Base-by-base conservation (phyloP, 2,888 invertebrate genomes). In the Lycia hirtaria region DNA sequence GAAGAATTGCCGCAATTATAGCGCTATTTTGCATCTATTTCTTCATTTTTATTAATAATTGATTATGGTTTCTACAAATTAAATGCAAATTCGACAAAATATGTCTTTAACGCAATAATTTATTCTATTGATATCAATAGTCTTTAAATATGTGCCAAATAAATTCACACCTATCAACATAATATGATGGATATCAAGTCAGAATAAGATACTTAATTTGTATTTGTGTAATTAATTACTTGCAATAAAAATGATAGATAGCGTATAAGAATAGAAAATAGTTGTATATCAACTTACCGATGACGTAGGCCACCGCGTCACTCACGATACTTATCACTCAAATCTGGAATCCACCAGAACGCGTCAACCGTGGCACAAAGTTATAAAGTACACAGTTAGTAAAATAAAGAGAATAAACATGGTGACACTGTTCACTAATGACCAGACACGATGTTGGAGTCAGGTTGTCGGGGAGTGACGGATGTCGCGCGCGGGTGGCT, bases 321-420 rank as follows among this genome's bases (percentile, higher is more conserved):
- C 65, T 65, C 69, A 71, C 57, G 47, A 51, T 38, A 35, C 73
- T 75, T 76, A 75, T 78, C 73, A 77, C 78, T 75, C 67, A 64
- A 77, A 81, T 72, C 69, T 73, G 68, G 74, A 83, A 85, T 83
- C 81, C 83, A 77, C 79, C 60, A 67, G 73, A 75, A 68, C 66
- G 65, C 55, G 61, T 83, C 76, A 88, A 67, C 83, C 83, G 73
- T 91, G 91, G 62, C 91, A 92, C 58, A 91, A 79, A 57, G 87
- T 90, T 75, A 92, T 91, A 28, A 92, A 75, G 72, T 92, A 91
- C 80, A 92, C 91, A 71, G 91, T 92, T 56, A 92, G 75, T 37
- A 91, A 67, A 52, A 92, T 86, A 65, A 92, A 88, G 67, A 92
- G 72, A 52, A 92, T 92, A 65, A 92, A 92, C 91, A 92, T 92